A percentile compares a stretch with the other conserved stretches of the same genome.
Conservation (phyloP, 2,797 vertebrate species). For the Chaunax sp. region DNA sequence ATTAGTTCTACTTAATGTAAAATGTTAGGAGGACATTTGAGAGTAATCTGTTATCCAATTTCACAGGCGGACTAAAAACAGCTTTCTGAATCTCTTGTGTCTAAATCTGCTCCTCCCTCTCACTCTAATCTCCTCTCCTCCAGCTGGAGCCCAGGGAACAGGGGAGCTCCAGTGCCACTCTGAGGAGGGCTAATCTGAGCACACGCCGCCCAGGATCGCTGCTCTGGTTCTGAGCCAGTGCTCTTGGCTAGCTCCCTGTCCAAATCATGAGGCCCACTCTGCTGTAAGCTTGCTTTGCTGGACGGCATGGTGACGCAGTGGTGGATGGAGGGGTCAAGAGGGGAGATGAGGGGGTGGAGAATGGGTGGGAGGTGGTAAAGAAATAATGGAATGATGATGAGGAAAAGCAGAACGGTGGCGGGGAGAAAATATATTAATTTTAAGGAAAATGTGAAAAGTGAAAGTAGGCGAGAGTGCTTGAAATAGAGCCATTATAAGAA, state of each 20-base stretch:
- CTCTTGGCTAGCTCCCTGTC: constrained; percentile 64
- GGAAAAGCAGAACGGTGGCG: constrained; percentile 1
- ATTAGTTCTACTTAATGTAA: constrained; percentile 81
- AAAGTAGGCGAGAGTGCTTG: constrained; percentile 2
- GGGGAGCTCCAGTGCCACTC: constrained; percentile 61
- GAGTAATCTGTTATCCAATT: constrained; percentile 82
- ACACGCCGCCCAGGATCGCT: constrained; percentile 69
- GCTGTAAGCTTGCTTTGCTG: constrained; percentile 35
- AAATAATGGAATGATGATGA: constrained; percentile 37
- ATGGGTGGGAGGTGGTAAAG: constrained; percentile 1
- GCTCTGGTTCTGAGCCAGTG: constrained; percentile 71
- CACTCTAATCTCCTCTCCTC: constrained; percentile 73
- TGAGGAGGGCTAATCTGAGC: constrained; percentile 74
- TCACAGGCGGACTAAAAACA: constrained; percentile 74
- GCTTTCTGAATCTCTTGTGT: constrained; percentile 74
- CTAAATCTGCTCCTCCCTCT: constrained; percentile 67
- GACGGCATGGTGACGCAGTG: constrained; percentile 28
- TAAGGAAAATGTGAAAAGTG: not conserved
- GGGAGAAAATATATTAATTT: constrained; percentile 25
- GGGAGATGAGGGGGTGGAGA: constrained; percentile 28
- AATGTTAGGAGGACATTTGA: constrained; percentile 74
- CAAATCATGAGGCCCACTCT: constrained; percentile 53
- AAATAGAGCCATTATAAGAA: constrained; percentile 27
- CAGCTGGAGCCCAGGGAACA: constrained; percentile 69
- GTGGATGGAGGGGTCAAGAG: constrained; percentile 41